Conservation (phyloP, 2,113 vertebrate genomes). For the Neogale vison region DNA sequence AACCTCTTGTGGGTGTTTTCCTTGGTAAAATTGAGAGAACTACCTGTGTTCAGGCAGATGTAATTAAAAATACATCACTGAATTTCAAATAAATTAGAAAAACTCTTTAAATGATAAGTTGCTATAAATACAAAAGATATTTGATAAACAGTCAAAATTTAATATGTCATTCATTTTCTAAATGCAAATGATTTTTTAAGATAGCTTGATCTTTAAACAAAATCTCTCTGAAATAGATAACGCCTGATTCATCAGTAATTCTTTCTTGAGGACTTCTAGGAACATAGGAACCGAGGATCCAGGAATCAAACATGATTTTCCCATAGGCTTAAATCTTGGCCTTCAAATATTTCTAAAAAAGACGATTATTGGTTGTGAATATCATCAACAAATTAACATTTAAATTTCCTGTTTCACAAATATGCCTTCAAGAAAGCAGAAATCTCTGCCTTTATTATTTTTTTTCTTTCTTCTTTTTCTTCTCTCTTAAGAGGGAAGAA, state of each 20-base stretch:
- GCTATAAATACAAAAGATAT: neutral
- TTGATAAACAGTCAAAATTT: neutral
- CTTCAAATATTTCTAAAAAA: slow-evolving; percentile 20
- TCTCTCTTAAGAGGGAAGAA: neutral
- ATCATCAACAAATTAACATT: neutral
- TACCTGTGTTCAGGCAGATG: neutral
- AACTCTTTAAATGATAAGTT: neutral
- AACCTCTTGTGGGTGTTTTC: neutral
- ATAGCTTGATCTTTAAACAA: neutral
- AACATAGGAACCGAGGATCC: neutral
- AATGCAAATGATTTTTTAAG: neutral
- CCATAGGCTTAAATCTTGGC: neutral
- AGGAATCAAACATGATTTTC: neutral
- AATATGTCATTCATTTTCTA: neutral
- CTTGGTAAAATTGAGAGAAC: neutral
- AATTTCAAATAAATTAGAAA: neutral
- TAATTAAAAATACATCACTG: neutral
- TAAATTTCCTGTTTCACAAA: neutral
- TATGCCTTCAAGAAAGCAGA: neutral
- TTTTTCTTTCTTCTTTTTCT: neutral
- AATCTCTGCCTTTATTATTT: neutral
- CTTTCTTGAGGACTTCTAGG: neutral
- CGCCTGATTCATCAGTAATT: neutral
- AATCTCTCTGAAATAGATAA: neutral
- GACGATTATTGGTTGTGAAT: neutral